Evolutionary conservation across 2,888 invertebrate species (phyloP).

Genomic region (Cremastobaeus sp.): DNA sequence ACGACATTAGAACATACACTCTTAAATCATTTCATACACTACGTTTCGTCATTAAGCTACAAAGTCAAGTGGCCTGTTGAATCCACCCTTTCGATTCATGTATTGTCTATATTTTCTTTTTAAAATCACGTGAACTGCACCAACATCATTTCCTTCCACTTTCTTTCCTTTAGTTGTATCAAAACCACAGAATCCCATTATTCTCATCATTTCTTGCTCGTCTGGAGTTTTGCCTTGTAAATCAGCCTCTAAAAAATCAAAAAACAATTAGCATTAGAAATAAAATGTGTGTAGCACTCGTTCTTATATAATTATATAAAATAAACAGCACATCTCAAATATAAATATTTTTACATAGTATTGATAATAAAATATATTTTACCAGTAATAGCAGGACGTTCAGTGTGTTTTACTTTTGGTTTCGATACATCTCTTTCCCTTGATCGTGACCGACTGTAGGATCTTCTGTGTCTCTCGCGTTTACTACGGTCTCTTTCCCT

Average conservation of each 20-base stretch:
- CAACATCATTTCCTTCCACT: constrained; percentile 95
- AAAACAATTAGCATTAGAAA: not conserved
- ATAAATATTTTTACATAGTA: not conserved
- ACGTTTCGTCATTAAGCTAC: constrained; percentile 84
- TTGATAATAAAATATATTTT: constrained; percentile 10
- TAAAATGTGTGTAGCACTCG: too few relatives aligned
- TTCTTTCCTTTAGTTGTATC: constrained; percentile 97
- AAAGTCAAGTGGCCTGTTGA: constrained; percentile 98
- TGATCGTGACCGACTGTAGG: constrained; percentile 78
- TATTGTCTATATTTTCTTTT: constrained; percentile 99
- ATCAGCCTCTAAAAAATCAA: constrained; percentile 83
- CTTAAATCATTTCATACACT: not conserved
- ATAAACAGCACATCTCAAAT: not conserved
- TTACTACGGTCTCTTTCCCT: constrained; percentile 77
- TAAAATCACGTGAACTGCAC: constrained; percentile 96
- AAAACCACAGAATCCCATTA: constrained; percentile 98
- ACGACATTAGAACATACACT: not conserved
- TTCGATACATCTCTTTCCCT: constrained; percentile 78
- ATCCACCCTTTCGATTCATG: constrained; percentile 99
- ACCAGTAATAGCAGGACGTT: constrained; percentile 76
- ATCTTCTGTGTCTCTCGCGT: constrained; percentile 79
- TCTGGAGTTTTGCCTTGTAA: constrained; percentile 93
- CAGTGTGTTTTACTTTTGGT: constrained; percentile 76
- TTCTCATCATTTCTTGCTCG: constrained; percentile 95
- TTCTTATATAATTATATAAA: not conserved